Evolutionary conservation across 1,140 invertebrate species (phyloP).

Genomic region (Aphidius gifuensis): DNA sequence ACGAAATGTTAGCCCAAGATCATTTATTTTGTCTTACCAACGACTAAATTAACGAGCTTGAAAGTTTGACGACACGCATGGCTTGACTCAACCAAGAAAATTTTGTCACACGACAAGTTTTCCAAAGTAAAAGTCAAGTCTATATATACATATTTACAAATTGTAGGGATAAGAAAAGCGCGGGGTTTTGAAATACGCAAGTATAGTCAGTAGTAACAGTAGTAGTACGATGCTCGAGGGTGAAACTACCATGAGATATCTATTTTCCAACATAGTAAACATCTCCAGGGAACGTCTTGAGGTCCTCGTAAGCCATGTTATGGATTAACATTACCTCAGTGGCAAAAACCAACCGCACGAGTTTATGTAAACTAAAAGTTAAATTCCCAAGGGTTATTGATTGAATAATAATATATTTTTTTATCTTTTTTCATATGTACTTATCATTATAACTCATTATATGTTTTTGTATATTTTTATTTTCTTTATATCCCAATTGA

Average conservation of each 20-base stretch:
- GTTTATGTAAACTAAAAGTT: conserved; percentile 1
- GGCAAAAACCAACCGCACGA: conserved; percentile 8
- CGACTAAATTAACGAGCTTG: conserved; percentile 26
- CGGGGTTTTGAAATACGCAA: background rate
- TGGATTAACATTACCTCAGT: conserved; percentile 23
- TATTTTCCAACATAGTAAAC: conserved; percentile 22
- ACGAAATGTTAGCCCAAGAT: conserved; percentile 13
- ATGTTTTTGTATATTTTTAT: too few species aligned
- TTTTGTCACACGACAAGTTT: conserved; percentile 24
- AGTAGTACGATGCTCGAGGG: conserved; percentile 15
- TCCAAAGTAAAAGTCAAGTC: background rate
- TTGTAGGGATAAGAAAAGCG: conserved; percentile 3
- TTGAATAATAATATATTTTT: background rate
- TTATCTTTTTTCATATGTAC: background rate
- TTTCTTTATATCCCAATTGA: too few species aligned
- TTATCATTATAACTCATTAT: too few species aligned
- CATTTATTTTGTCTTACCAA: conserved; percentile 19
- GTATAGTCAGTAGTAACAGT: background rate
- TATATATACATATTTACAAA: conserved; percentile 11
- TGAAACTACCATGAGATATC: conserved; percentile 23
- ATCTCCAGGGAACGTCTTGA: conserved; percentile 27
- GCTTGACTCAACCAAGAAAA: conserved; percentile 18
- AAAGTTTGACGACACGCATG: conserved; percentile 28
- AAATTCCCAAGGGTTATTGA: conserved; percentile 7
- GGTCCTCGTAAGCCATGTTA: conserved; percentile 15